These are phyloP conservation scores for Caenorhabditis sp. DNA, from an alignment of 2,888 invertebrate genomes.

Conservation along the genomic window DNA sequence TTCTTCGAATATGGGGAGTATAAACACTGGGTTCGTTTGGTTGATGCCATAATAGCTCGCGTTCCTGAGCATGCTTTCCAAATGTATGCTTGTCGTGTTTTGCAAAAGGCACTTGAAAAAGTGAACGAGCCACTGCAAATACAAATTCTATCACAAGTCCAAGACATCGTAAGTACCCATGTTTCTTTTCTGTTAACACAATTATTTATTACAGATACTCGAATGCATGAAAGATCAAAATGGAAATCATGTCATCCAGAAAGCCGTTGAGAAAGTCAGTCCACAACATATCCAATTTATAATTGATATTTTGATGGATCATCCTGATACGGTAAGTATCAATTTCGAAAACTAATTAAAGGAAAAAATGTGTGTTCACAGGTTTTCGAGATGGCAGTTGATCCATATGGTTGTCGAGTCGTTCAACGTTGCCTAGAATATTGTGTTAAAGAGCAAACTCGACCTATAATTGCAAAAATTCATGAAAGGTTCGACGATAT, in stretches of 20 bases:
- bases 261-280: constrained; percentile 95
- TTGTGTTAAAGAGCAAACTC: constrained; percentile 88
- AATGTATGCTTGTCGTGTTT: constrained; percentile 90
- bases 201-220: constrained; percentile 74
- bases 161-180: constrained; percentile 14
- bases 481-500: constrained; percentile 83
- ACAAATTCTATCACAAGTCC: constrained; percentile 22
- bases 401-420: constrained; percentile 98
- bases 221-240: constrained; percentile 99
- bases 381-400: constrained; percentile 92
- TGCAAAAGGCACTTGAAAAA: constrained; percentile 93
- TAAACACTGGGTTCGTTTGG: constrained; percentile 91
- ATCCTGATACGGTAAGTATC: constrained; percentile 2
- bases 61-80: constrained; percentile 94
- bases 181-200: too few relatives aligned
- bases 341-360: background rate
- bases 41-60: constrained; percentile 73
- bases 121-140: constrained; percentile 33
- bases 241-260: constrained; percentile 97
- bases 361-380: constrained; percentile 59
- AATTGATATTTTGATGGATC: constrained; percentile 77
- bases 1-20: constrained; percentile 98
- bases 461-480: constrained; percentile 88
- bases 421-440: constrained; percentile 98
- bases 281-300: constrained; percentile 91